phyloP scores from a whole-genome alignment of 2,797 vertebrate genomes.

The Clarias pachynema region DNA sequence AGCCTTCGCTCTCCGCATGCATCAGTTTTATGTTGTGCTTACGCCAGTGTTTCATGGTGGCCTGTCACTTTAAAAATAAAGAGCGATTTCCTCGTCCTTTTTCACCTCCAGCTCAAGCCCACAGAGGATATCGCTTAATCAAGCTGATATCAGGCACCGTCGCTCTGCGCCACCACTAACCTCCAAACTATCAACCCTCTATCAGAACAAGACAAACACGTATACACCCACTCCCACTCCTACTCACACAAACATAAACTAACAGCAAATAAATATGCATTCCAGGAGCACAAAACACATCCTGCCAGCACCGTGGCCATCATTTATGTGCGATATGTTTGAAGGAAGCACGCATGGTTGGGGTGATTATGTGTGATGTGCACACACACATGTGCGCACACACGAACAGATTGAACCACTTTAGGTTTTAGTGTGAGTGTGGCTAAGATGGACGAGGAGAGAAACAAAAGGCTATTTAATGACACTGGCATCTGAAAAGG shows the following conservation, averaged over 20 bases:
- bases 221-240: constrained; percentile 1
- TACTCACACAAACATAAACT: constrained; percentile 33
- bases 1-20: too few species aligned
- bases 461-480: constrained; percentile 49
- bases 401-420: constrained; percentile 38
- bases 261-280: constrained; percentile 40
- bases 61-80: constrained; percentile 5
- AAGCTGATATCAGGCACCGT: constrained; percentile 27
- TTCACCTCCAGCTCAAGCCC: constrained; percentile 30
- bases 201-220: constrained; percentile 17
- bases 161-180: neutral
- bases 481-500: constrained; percentile 57
- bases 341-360: constrained; percentile 7
- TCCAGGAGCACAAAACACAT: constrained; percentile 17
- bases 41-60: neutral
- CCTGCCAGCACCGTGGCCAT: neutral
- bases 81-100: neutral
- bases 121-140: constrained; percentile 27
- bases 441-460: constrained; percentile 50
- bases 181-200: constrained; percentile 26
- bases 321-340: constrained; percentile 25
- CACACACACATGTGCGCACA: constrained; percentile 38
- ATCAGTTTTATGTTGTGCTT: neutral
- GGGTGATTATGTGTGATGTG: constrained; percentile 1
- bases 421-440: constrained; percentile 45